Percentiles rank a stretch among this genome's conserved stretches.
Evolutionary conservation across 2,888 invertebrate species (phyloP).

Genomic region (Tetramorium bicarinatum): DNA sequence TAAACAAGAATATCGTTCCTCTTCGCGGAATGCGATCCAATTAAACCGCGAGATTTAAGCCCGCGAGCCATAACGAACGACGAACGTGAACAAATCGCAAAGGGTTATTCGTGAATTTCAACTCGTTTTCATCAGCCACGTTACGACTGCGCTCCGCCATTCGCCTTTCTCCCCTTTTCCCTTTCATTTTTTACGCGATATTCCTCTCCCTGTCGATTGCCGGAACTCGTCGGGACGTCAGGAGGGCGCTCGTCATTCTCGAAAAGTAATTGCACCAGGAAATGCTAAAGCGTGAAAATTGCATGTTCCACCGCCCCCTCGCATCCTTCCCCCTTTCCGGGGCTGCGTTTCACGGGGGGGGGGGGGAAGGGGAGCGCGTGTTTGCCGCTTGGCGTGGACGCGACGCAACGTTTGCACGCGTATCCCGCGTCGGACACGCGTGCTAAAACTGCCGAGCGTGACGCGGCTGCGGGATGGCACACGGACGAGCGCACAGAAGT

Average conservation of each 20-base stretch:
- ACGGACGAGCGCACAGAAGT: constrained; percentile 57
- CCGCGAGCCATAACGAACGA: constrained; percentile 10
- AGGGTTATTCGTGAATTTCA: constrained; percentile 41
- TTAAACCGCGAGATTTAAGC: constrained; percentile 28
- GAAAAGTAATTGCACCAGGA: constrained; percentile 66
- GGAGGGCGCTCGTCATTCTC: constrained; percentile 58
- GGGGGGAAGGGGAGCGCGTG: too few relatives aligned
- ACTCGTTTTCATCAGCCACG: constrained; percentile 33
- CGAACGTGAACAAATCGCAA: constrained; percentile 1
- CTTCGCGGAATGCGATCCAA: constrained; percentile 3
- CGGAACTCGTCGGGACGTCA: constrained; percentile 61
- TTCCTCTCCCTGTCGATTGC: constrained; percentile 43
- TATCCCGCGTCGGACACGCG: constrained; percentile 49
- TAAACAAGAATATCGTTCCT: not conserved
- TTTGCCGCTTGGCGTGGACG: constrained; percentile 57
- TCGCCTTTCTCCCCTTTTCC: not conserved
- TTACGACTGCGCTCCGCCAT: not conserved
- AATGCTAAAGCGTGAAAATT: constrained; percentile 74
- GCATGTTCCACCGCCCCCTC: constrained; percentile 51
- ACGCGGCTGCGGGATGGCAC: constrained; percentile 61
- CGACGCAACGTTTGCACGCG: constrained; percentile 65
- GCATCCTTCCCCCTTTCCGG: not conserved
- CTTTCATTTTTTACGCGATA: constrained; percentile 46
- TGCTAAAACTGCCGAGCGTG: constrained; percentile 69
- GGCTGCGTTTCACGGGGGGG: constrained; percentile 60